phyloP scores from a whole-genome alignment of 2,797 vertebrate species.

The Sebastes trivittatus region DNA sequence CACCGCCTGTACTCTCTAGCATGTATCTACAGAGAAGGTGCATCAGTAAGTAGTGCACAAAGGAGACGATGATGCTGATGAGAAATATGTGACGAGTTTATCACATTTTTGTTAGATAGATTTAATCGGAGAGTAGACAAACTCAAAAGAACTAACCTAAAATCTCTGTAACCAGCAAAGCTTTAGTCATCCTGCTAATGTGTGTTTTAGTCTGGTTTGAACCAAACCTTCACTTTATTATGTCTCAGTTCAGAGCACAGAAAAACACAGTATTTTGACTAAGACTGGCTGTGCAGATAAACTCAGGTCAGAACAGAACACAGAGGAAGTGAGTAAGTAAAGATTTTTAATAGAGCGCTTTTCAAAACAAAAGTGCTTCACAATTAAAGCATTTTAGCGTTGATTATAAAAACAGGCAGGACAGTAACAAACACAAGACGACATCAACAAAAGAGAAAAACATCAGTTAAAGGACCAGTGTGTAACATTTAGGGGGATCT shows the following conservation, averaged over 20 bases:
- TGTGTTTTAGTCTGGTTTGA: not conserved
- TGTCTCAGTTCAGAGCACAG: not conserved
- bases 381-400: not conserved
- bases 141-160: fast-evolving
- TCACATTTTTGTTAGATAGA: not conserved
- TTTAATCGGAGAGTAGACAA: not conserved
- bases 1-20: not conserved
- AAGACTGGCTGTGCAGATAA: not conserved
- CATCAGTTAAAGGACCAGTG: too few relatives aligned
- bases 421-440: not conserved
- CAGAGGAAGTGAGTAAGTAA: not conserved
- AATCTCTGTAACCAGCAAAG: not conserved
- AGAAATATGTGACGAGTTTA: not conserved
- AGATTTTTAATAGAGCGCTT: not conserved
- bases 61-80: not conserved
- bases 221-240: not conserved
- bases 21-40: not conserved
- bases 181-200: not conserved
- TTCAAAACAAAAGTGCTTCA: not conserved
- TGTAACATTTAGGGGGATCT: too few relatives aligned
- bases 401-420: not conserved
- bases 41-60: not conserved
- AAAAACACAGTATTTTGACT: not conserved
- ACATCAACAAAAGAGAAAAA: not conserved
- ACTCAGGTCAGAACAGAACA: not conserved